Base-by-base conservation (phyloP, 23 tunicate species). In the Ascidia mentula region DNA sequence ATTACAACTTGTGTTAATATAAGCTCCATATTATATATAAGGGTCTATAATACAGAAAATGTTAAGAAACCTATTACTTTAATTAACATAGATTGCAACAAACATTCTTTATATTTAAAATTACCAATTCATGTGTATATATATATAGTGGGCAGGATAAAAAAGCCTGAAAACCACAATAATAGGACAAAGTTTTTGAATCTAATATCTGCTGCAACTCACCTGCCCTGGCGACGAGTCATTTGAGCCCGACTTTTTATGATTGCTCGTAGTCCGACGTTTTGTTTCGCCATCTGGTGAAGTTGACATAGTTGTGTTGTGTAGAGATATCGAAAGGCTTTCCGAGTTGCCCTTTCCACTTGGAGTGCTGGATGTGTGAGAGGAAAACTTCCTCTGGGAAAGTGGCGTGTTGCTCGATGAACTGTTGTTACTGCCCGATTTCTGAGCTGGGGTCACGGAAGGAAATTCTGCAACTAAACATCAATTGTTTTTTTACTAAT, bases 381-480 rank as follows among this genome's bases (percentile, higher is more conserved):
- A 17, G 8, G n/a, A 22, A 71, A 53, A 53, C 65, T 35, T 34
- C 34, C 39, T 34, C 6, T 71, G 38, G 38, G 75, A 71, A 71
- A 35, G n/a, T 71, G 75, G 38, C 1, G 38, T 71, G 8, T 6
- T 35, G 32, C 75, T 12, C 6, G 38, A 34, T 4, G 34, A 28
- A 7, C n/a, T 20, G 32, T 18, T 71, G 34, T 18, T 71, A 35
- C 13, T 71, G 6, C 38, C 9, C n/a, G 32, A 20, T 6, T 28
- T 3, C 13, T 71, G 30, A 4, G 75, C 36, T 35, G 39, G 75
- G 5, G 38, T 71, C 34, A 31, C 30, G 2, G 75, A 34, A 17
- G 75, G 39, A 34, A 20, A 71, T 17, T 71, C 75, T 18, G 34
- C 75, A 18, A 71, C 75, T 71, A 18, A 45, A 45, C 60, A 45